Percentiles rank a stretch among this genome's conserved stretches.
These are phyloP conservation scores for Congeria kusceri DNA, from an alignment of 2,888 invertebrate genomes.

Conservation along the genomic window DNA sequence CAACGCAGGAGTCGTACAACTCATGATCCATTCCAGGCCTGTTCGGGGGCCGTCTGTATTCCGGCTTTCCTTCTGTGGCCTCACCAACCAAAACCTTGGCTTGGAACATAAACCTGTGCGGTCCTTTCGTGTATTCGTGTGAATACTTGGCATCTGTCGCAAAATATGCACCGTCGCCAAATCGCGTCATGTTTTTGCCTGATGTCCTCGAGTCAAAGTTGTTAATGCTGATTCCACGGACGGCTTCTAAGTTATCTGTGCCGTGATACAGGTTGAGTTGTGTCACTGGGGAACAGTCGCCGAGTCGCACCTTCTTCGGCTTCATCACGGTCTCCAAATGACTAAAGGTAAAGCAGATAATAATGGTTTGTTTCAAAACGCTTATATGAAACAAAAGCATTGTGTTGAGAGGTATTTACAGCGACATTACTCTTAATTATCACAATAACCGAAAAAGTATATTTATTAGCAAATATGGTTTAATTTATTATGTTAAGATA, in stretches of 20 bases:
- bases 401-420: too few relatives aligned
- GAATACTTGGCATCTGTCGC: constrained; percentile 68
- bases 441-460: too few relatives aligned
- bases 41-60: constrained; percentile 66
- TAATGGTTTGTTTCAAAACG: background rate
- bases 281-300: background rate
- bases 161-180: constrained; percentile 76
- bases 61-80: constrained; percentile 60
- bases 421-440: too few relatives aligned
- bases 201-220: constrained; percentile 73
- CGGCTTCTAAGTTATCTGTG: constrained; percentile 62
- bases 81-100: constrained; percentile 76
- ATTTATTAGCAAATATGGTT: too few relatives aligned
- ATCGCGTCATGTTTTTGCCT: constrained; percentile 74
- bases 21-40: constrained; percentile 55
- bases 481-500: too few relatives aligned
- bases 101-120: constrained; percentile 68
- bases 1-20: constrained; percentile 76
- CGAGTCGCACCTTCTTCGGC: background rate
- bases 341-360: background rate
- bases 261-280: constrained; percentile 71
- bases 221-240: constrained; percentile 71
- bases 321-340: background rate
- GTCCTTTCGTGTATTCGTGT: constrained; percentile 50
- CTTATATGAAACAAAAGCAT: background rate